Percentiles rank a stretch among this genome's conserved stretches.
phyloP scores from a whole-genome alignment of 2,113 vertebrate species.

The Hystrix brachyura region DNA sequence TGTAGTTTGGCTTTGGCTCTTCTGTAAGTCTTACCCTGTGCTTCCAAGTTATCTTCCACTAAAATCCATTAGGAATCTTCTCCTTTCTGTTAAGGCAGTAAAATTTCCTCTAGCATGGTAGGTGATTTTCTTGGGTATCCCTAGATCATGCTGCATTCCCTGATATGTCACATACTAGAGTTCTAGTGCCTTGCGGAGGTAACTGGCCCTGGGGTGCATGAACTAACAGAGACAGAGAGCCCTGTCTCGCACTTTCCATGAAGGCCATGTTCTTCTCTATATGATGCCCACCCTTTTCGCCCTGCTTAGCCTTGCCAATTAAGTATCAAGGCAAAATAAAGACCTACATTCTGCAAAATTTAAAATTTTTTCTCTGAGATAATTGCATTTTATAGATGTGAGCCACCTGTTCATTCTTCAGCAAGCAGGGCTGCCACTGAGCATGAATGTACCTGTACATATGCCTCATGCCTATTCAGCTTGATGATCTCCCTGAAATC shows the following conservation, averaged over 20 bases:
- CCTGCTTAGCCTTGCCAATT: accelerated
- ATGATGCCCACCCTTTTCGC: neutral
- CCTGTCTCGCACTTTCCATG: neutral
- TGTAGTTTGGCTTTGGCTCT: neutral
- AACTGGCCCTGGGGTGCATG: neutral
- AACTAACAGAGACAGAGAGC: neutral
- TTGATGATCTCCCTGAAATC: neutral
- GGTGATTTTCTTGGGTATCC: neutral
- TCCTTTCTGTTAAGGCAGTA: neutral
- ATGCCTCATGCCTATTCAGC: neutral
- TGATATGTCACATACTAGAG: neutral
- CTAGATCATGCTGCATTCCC: neutral
- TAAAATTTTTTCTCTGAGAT: conserved; percentile 18
- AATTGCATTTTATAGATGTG: neutral
- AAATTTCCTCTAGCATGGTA: neutral
- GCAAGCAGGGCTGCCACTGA: neutral
- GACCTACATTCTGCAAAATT: neutral
- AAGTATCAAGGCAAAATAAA: neutral
- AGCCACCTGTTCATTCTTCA: neutral
- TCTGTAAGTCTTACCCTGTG: neutral
- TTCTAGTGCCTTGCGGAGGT: neutral
- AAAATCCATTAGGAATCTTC: neutral
- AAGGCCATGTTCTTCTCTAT: neutral
- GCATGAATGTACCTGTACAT: neutral
- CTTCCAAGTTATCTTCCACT: neutral